phyloP scores from a whole-genome alignment of 2,113 vertebrate species.

The Rhombomys opimus region DNA sequence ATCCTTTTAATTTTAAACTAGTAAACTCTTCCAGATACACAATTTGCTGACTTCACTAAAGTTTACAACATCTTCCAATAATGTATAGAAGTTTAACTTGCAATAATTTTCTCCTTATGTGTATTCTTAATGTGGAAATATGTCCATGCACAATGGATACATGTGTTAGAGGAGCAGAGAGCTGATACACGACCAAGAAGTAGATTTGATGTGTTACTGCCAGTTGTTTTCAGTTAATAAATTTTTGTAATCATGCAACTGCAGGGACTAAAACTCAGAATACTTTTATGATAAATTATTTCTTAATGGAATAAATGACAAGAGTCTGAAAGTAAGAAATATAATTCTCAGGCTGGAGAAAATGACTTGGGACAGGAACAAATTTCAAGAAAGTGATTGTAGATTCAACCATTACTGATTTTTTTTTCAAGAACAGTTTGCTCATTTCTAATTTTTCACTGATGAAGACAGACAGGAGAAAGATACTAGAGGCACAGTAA shows the following conservation, averaged over 20 bases:
- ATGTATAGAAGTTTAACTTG: not conserved
- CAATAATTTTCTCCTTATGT: not conserved
- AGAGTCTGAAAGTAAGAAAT: not conserved
- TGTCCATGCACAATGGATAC: not conserved
- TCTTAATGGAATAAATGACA: not conserved
- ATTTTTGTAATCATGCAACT: not conserved
- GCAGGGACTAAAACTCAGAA: not conserved
- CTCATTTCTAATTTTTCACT: not conserved
- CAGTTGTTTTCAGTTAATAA: not conserved
- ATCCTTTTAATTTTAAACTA: slow-evolving; percentile 22
- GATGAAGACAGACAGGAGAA: not conserved
- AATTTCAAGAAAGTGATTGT: not conserved
- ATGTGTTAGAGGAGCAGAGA: fast-evolving
- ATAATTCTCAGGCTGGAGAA: not conserved
- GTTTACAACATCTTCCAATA: not conserved
- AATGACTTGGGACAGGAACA: not conserved
- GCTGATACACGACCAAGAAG: not conserved
- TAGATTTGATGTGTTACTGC: not conserved
- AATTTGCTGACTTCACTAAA: slow-evolving; percentile 2
- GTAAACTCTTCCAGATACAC: not conserved
- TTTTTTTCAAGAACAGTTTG: not conserved
- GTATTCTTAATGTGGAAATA: not conserved
- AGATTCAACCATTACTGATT: not conserved
- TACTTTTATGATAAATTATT: not conserved
- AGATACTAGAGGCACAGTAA: not conserved